Conservation (phyloP, 2,113 vertebrate genomes). For the Tupaia tana region DNA sequence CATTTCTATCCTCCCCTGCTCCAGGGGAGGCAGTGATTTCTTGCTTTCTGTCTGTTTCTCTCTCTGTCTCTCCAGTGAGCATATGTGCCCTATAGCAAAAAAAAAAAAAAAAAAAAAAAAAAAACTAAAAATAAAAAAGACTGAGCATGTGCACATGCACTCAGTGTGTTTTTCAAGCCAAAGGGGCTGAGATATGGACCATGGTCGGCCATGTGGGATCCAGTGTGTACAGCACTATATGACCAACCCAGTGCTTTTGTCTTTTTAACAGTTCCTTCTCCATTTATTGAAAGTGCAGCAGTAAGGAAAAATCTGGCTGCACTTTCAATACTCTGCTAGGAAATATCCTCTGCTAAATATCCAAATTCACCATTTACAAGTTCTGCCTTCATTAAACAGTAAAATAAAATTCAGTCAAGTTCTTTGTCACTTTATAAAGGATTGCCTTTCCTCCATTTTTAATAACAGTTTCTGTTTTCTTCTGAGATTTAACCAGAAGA, state of each 20-base stretch:
- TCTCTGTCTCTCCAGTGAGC: not conserved
- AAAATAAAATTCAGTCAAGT: not conserved
- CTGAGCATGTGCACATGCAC: no score
- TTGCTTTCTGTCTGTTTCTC: not conserved
- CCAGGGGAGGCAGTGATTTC: no score
- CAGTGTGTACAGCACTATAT: no score
- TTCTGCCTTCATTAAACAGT: not conserved
- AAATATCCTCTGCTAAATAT: not conserved
- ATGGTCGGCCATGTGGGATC: no score
- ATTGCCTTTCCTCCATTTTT: not conserved
- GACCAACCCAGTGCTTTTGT: no score
- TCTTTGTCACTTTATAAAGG: not conserved
- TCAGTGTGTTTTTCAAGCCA: no score
- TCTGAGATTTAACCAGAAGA: not conserved
- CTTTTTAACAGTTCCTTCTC: not conserved
- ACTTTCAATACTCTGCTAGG: not conserved
- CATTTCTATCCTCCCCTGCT: no score
- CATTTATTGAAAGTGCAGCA: not conserved
- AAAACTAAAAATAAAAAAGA: no score
- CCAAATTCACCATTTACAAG: not conserved
- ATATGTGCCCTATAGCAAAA: no score
- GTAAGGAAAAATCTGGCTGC: not conserved
- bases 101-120: no score
- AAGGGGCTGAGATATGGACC: no score
- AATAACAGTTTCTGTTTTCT: not conserved